phyloP scores from a whole-genome alignment of 2,888 invertebrate genomes.

The Calliopum simillimum region DNA sequence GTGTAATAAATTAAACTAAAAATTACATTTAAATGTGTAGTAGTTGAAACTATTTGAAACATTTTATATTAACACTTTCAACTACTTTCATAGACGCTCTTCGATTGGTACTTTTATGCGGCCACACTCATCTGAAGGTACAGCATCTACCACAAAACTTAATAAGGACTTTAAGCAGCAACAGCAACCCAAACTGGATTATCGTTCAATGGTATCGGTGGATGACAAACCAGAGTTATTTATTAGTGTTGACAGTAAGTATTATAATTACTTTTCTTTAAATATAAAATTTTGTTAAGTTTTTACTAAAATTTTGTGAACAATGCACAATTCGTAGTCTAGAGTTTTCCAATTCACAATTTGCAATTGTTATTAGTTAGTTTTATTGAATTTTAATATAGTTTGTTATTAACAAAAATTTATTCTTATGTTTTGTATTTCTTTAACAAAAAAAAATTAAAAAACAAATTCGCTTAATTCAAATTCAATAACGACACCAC shows the following conservation, averaged over 20 bases:
- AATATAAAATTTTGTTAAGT: not conserved
- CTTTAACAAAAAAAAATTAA: constrained; percentile 13
- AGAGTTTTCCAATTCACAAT: not conserved
- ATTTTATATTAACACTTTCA: not conserved
- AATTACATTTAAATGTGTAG: no score
- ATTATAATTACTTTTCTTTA: constrained; percentile 19
- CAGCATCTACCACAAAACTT: constrained; percentile 69
- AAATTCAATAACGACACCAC: not conserved
- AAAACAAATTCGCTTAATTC: not conserved
- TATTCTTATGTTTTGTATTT: constrained; percentile 8
- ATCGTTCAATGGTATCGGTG: constrained; percentile 92
- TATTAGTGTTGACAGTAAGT: constrained; percentile 94
- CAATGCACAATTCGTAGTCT: constrained; percentile 7
- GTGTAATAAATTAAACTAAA: not conserved
- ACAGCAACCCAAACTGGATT: constrained; percentile 84
- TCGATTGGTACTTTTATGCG: constrained; percentile 89
- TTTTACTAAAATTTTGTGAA: not conserved
- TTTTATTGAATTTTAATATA: not conserved
- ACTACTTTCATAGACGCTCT: constrained; percentile 74
- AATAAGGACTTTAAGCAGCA: constrained; percentile 77
- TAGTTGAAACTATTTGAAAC: not conserved
- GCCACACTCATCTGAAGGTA: constrained; percentile 76
- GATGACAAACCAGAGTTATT: constrained; percentile 96
- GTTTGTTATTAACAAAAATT: not conserved
- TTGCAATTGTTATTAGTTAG: not conserved